These are phyloP conservation scores for Bicyclus anynana DNA, from an alignment of 1,140 invertebrate genomes.

Conservation along the genomic window DNA sequence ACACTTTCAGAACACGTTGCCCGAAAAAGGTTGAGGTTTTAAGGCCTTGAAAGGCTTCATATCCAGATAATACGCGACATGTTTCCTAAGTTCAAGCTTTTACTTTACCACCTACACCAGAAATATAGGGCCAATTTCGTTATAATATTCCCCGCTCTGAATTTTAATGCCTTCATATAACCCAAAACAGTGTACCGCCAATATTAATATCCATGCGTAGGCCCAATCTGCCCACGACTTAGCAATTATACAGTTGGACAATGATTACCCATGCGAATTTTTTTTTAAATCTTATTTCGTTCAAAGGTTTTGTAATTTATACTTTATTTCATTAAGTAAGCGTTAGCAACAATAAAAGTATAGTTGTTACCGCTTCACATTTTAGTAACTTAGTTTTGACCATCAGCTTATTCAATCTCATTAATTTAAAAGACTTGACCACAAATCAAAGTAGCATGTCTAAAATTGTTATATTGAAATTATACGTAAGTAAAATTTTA, in stretches of 20 bases:
- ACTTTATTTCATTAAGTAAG: too few relatives aligned
- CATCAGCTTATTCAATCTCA: too few relatives aligned
- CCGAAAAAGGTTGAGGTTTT: neutral
- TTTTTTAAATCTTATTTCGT: too few relatives aligned
- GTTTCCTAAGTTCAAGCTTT: slow-evolving; percentile 20
- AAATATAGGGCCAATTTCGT: slow-evolving; percentile 12
- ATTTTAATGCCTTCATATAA: slow-evolving; percentile 37
- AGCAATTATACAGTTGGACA: neutral
- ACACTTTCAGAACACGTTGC: neutral
- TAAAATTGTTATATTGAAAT: too few relatives aligned
- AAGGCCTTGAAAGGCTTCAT: neutral
- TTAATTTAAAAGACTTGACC: too few relatives aligned
- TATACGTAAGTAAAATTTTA: too few relatives aligned
- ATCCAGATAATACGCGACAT: slow-evolving; percentile 8
- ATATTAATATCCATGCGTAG: slow-evolving; percentile 34
- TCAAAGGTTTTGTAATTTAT: too few relatives aligned
- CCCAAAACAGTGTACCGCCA: slow-evolving; percentile 28
- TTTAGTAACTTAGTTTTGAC: too few relatives aligned
- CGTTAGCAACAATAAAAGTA: too few relatives aligned
- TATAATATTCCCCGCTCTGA: slow-evolving; percentile 25
- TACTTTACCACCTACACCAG: slow-evolving; percentile 18
- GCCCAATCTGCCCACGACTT: slow-evolving; percentile 11
- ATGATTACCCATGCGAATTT: neutral
- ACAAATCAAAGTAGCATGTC: too few relatives aligned
- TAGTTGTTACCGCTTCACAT: too few relatives aligned